These are phyloP conservation scores for Diplosoma virens DNA, from an alignment of 23 tunicate species.

Conservation along the genomic window DNA sequence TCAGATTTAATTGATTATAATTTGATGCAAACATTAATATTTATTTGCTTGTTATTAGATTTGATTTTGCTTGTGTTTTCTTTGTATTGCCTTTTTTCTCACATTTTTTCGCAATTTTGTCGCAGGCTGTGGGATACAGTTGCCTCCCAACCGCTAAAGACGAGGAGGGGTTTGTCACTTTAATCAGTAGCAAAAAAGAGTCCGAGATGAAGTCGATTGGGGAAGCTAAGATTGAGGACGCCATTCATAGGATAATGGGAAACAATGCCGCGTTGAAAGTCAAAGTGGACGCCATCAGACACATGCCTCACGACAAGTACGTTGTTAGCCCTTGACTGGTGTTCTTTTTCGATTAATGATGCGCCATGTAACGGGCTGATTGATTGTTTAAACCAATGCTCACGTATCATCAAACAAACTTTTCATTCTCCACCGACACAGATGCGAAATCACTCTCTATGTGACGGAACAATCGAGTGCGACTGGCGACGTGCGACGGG, in stretches of 20 bases:
- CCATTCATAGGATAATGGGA: slow-evolving; percentile 71
- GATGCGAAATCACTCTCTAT: slow-evolving; percentile 77
- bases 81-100: no score
- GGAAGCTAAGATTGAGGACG: slow-evolving; percentile 39
- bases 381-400: no score
- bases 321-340: no score
- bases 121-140: slow-evolving; percentile 92
- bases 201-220: slow-evolving; percentile 54
- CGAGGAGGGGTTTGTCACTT: slow-evolving; percentile 68
- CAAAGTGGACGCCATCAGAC: slow-evolving; percentile 56
- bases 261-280: slow-evolving; percentile 52
- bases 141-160: slow-evolving; percentile 85
- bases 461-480: slow-evolving; percentile 84
- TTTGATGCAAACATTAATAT: no score
- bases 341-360: no score
- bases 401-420: no score
- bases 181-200: slow-evolving; percentile 55
- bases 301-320: slow-evolving; percentile 70
- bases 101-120: background rate
- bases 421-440: no score
- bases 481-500: slow-evolving; percentile 67
- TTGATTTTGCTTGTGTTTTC: no score
- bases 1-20: no score
- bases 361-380: no score
- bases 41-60: no score